These are phyloP conservation scores for Phalacrocorax carbo DNA, from an alignment of 2,113 vertebrate genomes.

Conservation along the genomic window DNA sequence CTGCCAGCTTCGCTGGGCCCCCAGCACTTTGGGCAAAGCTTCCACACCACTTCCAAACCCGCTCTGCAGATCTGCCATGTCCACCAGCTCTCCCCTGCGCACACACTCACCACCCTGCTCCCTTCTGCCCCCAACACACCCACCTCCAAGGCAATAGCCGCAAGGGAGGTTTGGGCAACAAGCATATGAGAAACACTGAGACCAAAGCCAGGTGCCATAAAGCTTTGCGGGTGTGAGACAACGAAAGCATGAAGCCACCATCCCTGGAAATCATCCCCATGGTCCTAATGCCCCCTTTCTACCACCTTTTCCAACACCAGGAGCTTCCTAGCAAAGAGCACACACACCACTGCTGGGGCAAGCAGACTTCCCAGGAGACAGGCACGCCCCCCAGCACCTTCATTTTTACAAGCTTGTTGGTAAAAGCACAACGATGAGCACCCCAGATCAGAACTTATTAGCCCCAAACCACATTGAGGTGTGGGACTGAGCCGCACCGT, in stretches of 20 bases:
- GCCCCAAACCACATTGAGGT: not conserved
- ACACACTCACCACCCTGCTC: not conserved
- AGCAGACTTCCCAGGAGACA: not conserved
- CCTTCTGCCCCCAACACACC: not conserved
- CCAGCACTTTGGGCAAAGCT: accelerated
- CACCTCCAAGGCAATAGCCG: not conserved
- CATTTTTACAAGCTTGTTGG: not conserved
- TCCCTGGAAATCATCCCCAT: not conserved
- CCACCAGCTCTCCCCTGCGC: not conserved
- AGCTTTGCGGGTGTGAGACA: not conserved
- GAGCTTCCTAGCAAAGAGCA: not conserved
- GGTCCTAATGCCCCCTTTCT: not conserved
- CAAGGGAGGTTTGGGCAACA: accelerated
- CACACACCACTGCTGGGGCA: accelerated
- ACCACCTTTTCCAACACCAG: not conserved
- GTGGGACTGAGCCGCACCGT: accelerated
- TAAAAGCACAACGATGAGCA: not conserved
- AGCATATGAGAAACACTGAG: accelerated
- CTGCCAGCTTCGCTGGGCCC: not conserved
- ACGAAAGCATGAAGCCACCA: not conserved
- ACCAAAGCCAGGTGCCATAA: not conserved
- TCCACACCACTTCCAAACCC: not conserved
- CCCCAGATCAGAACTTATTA: not conserved
- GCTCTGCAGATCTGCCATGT: not conserved
- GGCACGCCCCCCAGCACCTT: not conserved